phyloP scores from a whole-genome alignment of 2,113 vertebrate species.

The Leptodactylus fuscus region DNA sequence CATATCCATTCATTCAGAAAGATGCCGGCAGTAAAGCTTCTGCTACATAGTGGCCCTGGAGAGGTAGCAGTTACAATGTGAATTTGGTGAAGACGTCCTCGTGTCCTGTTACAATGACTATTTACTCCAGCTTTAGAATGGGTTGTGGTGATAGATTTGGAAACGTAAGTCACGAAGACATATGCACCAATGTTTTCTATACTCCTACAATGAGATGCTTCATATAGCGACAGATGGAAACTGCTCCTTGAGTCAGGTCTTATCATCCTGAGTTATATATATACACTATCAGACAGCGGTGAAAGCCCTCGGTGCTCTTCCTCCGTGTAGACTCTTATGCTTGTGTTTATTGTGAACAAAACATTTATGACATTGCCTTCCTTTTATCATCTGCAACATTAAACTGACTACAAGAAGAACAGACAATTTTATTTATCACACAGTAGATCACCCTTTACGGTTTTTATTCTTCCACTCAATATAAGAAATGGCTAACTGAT shows the following conservation, averaged over 20 bases:
- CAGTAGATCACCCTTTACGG: neutral
- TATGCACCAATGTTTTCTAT: neutral
- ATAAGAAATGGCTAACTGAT: neutral
- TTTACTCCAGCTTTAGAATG: neutral
- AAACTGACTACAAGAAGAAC: neutral
- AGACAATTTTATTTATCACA: neutral
- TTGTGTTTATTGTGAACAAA: neutral
- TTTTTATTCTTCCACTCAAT: neutral
- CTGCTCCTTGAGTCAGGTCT: neutral
- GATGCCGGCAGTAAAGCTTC: slow-evolving; percentile 12
- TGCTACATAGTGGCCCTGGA: neutral
- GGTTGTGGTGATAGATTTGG: neutral
- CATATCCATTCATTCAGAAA: slow-evolving; percentile 21
- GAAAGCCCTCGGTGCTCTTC: neutral
- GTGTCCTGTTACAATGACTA: slow-evolving; percentile 2
- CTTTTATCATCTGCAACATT: neutral
- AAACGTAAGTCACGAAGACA: neutral
- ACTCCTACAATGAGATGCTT: neutral
- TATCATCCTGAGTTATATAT: neutral
- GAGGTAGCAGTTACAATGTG: slow-evolving; percentile 5
- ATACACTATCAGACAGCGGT: neutral
- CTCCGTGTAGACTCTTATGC: neutral
- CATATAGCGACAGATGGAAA: neutral
- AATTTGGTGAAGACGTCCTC: slow-evolving; percentile 3
- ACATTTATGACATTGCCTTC: neutral